phyloP scores from a whole-genome alignment of 2,888 invertebrate species.

The Standfussiana lucernea region DNA sequence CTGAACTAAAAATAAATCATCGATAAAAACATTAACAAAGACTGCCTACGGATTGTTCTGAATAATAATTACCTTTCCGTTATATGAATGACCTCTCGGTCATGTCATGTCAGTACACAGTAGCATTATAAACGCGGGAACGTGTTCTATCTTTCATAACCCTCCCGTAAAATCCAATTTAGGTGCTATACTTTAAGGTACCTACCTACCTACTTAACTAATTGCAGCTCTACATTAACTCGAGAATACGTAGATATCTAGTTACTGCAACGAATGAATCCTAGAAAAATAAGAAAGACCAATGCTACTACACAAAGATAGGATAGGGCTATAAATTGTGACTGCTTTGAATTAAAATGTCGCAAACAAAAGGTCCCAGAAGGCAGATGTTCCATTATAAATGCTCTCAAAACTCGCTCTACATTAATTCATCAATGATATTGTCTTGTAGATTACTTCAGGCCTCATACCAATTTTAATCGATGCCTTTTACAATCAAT shows the following conservation, averaged over 20 bases:
- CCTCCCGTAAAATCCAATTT: conserved; percentile 13
- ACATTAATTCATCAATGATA: conserved; percentile 13
- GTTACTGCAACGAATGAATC: conserved; percentile 15
- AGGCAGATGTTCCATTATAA: conserved; percentile 49
- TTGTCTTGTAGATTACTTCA: conserved; percentile 18
- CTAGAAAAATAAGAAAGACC: not conserved
- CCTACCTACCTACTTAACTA: not conserved
- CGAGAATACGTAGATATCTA: not conserved
- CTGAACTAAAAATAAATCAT: not conserved
- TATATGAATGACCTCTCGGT: not conserved
- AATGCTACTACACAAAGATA: not conserved
- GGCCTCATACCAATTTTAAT: conserved; percentile 24
- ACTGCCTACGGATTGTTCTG: conserved; percentile 2
- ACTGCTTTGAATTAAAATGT: conserved; percentile 43
- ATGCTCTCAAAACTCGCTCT: conserved; percentile 2
- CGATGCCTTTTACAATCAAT: conserved; percentile 36
- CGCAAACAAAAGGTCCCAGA: conserved; percentile 42
- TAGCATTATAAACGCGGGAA: not conserved
- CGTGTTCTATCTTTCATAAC: not conserved
- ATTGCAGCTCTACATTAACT: not conserved
- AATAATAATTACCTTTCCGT: conserved; percentile 9
- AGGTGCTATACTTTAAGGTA: not conserved
- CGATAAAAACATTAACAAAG: conserved; percentile 11
- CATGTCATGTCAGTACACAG: not conserved
- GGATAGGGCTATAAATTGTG: not conserved